These are phyloP conservation scores for Corythornis cristatus DNA, from an alignment of 2,113 vertebrate genomes.

Conservation along the genomic window DNA sequence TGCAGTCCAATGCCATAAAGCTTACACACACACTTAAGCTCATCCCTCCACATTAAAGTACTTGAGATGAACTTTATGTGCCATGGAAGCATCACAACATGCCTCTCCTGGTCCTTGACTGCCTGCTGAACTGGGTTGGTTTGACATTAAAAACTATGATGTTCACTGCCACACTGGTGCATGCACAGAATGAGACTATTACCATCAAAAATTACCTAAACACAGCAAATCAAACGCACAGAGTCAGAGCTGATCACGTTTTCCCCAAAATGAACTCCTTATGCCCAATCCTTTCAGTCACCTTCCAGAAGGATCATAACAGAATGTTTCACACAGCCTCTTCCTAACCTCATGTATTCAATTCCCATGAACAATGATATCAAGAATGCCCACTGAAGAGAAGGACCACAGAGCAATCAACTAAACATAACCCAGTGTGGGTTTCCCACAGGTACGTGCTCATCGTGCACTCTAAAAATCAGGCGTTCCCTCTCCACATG, in stretches of 20 bases:
- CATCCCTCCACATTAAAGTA: not conserved
- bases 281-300: not conserved
- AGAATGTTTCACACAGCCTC: not conserved
- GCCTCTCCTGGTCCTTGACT: not conserved
- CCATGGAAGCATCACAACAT: not conserved
- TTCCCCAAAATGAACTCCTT: not conserved
- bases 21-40: not conserved
- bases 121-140: not conserved
- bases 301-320: fast-evolving
- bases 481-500: fast-evolving
- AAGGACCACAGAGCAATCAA: fast-evolving
- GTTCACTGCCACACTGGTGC: too few species aligned
- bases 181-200: not conserved
- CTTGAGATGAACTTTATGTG: not conserved
- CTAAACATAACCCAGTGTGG: fast-evolving
- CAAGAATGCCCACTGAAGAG: not conserved
- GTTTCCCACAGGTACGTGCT: fast-evolving
- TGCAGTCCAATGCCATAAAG: not conserved
- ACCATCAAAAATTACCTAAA: not conserved
- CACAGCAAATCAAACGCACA: not conserved
- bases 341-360: not conserved
- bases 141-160: not conserved
- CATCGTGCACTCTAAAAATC: not conserved
- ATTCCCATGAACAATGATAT: fast-evolving
- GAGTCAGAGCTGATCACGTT: not conserved